Evolutionary conservation across 2,888 invertebrate species (phyloP).

Genomic region (Chromoteleia sp.): DNA sequence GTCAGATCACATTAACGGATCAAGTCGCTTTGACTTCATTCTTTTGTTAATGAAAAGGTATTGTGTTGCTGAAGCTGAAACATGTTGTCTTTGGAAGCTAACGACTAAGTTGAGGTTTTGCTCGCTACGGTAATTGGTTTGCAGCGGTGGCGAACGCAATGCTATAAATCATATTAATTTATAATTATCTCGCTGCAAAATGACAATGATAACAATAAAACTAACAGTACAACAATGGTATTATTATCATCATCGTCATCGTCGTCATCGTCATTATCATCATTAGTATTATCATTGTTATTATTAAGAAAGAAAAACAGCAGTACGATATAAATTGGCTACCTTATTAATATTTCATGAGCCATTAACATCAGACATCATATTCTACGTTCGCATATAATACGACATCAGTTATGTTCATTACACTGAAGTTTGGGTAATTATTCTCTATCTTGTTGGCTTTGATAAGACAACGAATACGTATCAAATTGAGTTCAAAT

Average conservation of each 20-base stretch:
- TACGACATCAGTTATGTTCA: constrained; percentile 21
- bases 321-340: background rate
- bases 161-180: too few relatives aligned
- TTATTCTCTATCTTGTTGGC: constrained; percentile 18
- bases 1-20: constrained; percentile 34
- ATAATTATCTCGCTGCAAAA: too few relatives aligned
- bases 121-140: too few relatives aligned
- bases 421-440: constrained; percentile 22
- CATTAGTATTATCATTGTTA: too few relatives aligned
- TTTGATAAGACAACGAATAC: constrained; percentile 12
- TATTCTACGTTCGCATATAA: constrained; percentile 21
- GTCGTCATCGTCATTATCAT: too few relatives aligned
- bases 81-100: background rate
- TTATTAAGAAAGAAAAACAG: too few relatives aligned
- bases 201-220: too few relatives aligned
- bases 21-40: constrained; percentile 19
- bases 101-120: background rate
- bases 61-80: too few relatives aligned
- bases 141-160: too few relatives aligned
- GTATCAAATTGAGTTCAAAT: too few relatives aligned
- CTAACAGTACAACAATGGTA: too few relatives aligned
- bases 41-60: background rate
- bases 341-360: constrained; percentile 31
- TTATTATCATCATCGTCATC: too few relatives aligned
- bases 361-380: constrained; percentile 29